A percentile compares a stretch with the other conserved stretches of the same genome.
Conservation (phyloP, 2,797 vertebrate genomes). For the Coilia nasus region DNA sequence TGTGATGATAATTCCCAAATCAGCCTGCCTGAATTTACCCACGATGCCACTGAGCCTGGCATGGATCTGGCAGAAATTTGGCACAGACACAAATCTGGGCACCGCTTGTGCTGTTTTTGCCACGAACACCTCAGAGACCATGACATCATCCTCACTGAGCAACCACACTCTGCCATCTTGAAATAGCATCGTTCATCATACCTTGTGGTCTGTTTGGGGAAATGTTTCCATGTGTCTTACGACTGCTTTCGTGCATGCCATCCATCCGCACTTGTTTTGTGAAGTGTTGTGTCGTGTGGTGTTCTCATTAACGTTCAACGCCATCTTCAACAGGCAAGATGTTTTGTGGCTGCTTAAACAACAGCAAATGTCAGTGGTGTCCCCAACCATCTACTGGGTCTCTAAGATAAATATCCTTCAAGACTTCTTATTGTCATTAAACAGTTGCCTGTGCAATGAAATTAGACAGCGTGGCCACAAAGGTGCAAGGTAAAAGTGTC, state of each 20-base stretch:
- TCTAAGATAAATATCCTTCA: neutral
- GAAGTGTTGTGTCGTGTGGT: neutral
- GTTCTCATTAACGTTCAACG: constrained; percentile 10
- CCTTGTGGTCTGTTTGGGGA: neutral
- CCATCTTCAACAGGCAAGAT: neutral
- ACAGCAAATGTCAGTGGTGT: neutral
- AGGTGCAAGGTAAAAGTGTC: no score
- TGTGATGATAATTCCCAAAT: constrained; percentile 14
- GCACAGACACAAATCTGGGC: neutral
- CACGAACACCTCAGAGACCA: neutral
- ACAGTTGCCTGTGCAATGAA: no score
- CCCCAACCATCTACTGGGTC: neutral
- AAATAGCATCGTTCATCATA: neutral
- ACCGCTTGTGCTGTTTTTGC: neutral
- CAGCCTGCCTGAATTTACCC: neutral
- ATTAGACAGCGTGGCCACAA: no score
- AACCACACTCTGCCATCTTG: neutral
- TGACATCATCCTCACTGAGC: neutral
- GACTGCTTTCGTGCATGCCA: neutral
- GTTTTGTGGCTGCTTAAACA: neutral
- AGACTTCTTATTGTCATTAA: no score
- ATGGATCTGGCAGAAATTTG: neutral
- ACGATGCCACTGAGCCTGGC: neutral
- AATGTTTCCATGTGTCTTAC: neutral
- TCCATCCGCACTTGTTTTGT: neutral